Base-by-base conservation (phyloP, 2,797 vertebrate species). In the Amblyraja radiata region DNA sequence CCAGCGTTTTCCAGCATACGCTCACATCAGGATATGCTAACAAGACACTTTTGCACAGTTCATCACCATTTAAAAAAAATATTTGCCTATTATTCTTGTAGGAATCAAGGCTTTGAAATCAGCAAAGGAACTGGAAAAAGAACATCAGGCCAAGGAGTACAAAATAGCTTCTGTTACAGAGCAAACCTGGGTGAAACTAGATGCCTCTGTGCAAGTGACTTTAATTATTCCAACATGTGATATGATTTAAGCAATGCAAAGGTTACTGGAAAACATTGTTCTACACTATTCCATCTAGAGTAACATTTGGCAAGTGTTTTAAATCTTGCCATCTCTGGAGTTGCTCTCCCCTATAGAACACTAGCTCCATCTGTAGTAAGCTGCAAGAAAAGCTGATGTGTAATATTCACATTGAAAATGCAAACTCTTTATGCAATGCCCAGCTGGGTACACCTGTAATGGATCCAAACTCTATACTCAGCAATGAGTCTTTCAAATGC, bases 41-140 rank as follows among this genome's bases (percentile, higher is more conserved):
- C 84, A 36, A 68, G 84, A 32, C 63, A 88, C n/a, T 68, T 68
- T 88, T 68, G 65, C 7, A 32, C 13, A 88, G 61, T 88, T 88
- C 84, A 88, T 65, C 63, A 88, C 61, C n/a, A 63, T 68, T 88
- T 61, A 83, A 88, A 88, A 88, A 54, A 63, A 65, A 86, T 36
- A 88, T 86, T 68, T 88, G 84, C n/a, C n/a, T 88, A 88, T 88
- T 88, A 88, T 88, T 68, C 84, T 88, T 88, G n/a, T 23, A 76
- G 90, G 73, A 92, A 92, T 92, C 39, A 76, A 92, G 32, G 23
- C 25, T 92, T 92, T 76, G 71, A 76, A 92, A 92, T 92, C 68
- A 76, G 65, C 71, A 92, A 92, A 92, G 90, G 90, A 92, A 92
- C 71, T 73, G 90, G 90, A 92, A 74, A 92, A 76, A 76, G 90